phyloP scores from a whole-genome alignment of 2,113 vertebrate genomes.

The Cygnus buccinator region DNA sequence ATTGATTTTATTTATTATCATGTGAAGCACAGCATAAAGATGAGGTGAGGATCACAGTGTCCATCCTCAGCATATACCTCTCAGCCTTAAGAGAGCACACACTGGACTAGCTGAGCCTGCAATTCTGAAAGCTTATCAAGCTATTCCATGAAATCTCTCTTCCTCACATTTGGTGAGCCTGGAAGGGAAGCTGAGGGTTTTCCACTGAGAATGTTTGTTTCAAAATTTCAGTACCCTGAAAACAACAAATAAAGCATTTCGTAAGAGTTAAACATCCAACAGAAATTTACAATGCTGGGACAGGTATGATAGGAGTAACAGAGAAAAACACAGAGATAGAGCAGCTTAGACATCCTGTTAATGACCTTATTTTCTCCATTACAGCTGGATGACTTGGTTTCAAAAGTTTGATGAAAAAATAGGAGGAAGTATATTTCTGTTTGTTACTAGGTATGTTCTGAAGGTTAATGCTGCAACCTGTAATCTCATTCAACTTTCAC shows the following conservation, averaged over 20 bases:
- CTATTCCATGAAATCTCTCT: background rate
- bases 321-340: background rate
- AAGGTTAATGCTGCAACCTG: background rate
- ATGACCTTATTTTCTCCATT: background rate
- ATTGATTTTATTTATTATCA: background rate
- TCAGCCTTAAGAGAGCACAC: background rate
- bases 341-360: rapidly evolving
- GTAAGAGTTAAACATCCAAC: background rate
- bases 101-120: background rate
- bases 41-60: background rate
- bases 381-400: background rate
- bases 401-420: background rate
- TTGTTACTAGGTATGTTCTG: background rate
- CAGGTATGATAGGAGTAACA: background rate
- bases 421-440: background rate
- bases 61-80: background rate
- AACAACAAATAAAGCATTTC: background rate
- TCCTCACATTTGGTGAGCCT: background rate
- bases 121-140: background rate
- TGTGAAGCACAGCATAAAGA: background rate
- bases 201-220: background rate
- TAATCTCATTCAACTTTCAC: background rate
- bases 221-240: background rate
- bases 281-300: background rate
- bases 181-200: background rate